Evolutionary conservation across 2,888 invertebrate species (phyloP).

Genomic region (Luperina testacea): DNA sequence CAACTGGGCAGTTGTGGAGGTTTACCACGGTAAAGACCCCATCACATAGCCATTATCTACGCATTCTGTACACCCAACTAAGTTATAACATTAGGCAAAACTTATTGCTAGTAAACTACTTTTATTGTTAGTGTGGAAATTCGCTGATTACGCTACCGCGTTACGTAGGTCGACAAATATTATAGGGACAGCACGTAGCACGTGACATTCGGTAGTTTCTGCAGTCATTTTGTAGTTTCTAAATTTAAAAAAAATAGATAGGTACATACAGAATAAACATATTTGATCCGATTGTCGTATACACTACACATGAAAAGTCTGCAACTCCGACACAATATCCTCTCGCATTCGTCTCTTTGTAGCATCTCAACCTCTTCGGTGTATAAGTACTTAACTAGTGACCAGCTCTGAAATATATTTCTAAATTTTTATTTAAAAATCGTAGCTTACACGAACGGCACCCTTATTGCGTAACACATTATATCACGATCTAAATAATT

Average conservation of each 20-base stretch:
- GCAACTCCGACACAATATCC: slow-evolving; percentile 35
- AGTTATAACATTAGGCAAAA: no score
- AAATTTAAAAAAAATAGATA: neutral
- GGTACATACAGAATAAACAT: slow-evolving; percentile 49
- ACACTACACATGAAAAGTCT: slow-evolving; percentile 45
- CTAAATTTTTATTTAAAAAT: neutral
- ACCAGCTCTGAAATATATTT: slow-evolving; percentile 58
- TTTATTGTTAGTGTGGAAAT: no score
- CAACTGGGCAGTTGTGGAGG: neutral
- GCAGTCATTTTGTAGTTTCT: neutral
- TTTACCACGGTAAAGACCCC: no score
- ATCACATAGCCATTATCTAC: no score
- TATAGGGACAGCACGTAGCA: neutral
- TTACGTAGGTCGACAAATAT: no score
- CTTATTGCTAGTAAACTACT: no score
- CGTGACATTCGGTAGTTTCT: neutral
- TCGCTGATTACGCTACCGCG: no score
- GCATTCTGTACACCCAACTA: no score
- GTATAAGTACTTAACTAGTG: slow-evolving; percentile 42
- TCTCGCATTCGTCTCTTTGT: slow-evolving; percentile 29
- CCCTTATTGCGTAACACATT: no score
- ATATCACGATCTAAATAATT: neutral
- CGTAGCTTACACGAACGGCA: neutral
- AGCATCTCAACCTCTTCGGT: slow-evolving; percentile 57
- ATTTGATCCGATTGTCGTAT: slow-evolving; percentile 9